These are phyloP conservation scores for Pristionchus entomophagus DNA, from an alignment of 2,888 invertebrate species.

Conservation along the genomic window DNA sequence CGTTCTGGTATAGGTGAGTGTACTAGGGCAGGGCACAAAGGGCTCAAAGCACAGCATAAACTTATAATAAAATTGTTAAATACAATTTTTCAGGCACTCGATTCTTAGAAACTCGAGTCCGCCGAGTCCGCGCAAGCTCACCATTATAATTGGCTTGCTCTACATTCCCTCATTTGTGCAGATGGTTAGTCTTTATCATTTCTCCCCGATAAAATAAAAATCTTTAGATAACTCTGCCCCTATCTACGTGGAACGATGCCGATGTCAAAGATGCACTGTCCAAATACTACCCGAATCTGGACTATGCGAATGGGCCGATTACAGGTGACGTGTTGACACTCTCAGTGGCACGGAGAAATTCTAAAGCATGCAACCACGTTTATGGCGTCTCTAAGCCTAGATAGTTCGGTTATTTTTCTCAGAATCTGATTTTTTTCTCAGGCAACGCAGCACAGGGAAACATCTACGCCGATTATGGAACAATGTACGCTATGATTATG, in stretches of 20 bases:
- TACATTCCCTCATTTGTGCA: slow-evolving; percentile 1
- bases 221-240: background rate
- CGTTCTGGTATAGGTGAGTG: slow-evolving; percentile 10
- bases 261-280: background rate
- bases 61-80: background rate
- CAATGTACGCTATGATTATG: background rate
- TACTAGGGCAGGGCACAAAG: background rate
- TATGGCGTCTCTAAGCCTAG: no score
- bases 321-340: background rate
- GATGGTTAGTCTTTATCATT: background rate
- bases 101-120: background rate
- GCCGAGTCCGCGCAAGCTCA: background rate
- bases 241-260: background rate
- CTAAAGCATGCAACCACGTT: no score
- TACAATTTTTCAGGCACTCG: background rate
- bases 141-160: background rate
- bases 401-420: no score
- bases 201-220: background rate
- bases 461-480: background rate
- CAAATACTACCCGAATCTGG: background rate
- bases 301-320: background rate
- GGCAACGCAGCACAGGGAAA: background rate
- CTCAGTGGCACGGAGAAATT: no score
- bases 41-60: no score
- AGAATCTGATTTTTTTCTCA: background rate